These are phyloP conservation scores for Adelognathus sp. DNA, from an alignment of 2,888 invertebrate genomes.

Conservation along the genomic window DNA sequence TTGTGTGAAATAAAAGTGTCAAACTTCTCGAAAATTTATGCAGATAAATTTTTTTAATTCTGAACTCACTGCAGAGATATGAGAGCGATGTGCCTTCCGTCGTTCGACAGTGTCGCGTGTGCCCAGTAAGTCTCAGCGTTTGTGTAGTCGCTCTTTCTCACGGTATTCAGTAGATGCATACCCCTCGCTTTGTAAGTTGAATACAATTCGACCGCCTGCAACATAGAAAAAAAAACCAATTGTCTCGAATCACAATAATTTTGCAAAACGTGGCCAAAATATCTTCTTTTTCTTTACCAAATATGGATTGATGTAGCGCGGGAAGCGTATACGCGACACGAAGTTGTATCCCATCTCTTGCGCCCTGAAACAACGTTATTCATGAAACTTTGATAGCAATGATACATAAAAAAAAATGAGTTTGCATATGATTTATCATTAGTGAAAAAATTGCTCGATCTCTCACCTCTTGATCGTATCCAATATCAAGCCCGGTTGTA, in stretches of 20 bases:
- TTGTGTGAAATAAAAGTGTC: no score
- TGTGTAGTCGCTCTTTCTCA: slow-evolving; percentile 86
- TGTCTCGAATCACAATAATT: slow-evolving; percentile 10
- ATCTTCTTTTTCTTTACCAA: slow-evolving; percentile 82
- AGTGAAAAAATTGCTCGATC: neutral
- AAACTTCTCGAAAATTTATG: no score
- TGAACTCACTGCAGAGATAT: slow-evolving; percentile 86
- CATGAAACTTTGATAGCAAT: neutral
- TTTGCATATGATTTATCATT: neutral
- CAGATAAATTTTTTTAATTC: neutral
- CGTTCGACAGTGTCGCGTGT: slow-evolving; percentile 85
- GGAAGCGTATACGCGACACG: slow-evolving; percentile 83
- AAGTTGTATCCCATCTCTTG: slow-evolving; percentile 78
- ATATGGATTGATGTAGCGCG: slow-evolving; percentile 86
- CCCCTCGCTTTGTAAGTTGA: slow-evolving; percentile 88
- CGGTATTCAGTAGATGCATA: slow-evolving; percentile 84
- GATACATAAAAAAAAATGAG: neutral
- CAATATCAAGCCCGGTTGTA: slow-evolving; percentile 86
- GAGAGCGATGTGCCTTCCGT: slow-evolving; percentile 86
- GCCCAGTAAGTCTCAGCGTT: slow-evolving; percentile 88
- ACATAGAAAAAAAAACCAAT: slow-evolving; percentile 50
- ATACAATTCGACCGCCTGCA: slow-evolving; percentile 88
- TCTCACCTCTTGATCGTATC: slow-evolving; percentile 84
- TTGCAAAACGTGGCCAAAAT: neutral
- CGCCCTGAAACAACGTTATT: slow-evolving; percentile 72